phyloP scores from a whole-genome alignment of 2,797 vertebrate species.

The Sebastes umbrosus region DNA sequence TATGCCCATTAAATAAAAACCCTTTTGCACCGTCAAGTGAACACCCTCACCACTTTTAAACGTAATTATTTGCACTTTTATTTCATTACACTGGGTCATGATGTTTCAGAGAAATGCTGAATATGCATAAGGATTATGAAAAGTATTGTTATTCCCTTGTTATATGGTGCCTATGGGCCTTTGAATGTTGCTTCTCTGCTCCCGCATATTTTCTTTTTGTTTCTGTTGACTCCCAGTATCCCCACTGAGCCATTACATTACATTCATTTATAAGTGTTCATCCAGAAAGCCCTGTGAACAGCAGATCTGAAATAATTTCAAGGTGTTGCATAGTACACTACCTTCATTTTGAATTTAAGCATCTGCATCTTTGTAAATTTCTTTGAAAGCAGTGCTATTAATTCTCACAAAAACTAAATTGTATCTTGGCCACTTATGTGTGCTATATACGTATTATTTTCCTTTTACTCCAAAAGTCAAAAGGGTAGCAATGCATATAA shows the following conservation, averaged over 20 bases:
- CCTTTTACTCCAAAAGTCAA: neutral
- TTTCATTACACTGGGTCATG: neutral
- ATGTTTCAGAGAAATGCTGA: neutral
- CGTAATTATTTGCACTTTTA: neutral
- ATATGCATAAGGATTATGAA: neutral
- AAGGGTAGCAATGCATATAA: no score
- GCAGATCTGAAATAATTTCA: neutral
- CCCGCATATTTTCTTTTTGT: neutral
- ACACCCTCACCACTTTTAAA: neutral
- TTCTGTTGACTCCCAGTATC: neutral
- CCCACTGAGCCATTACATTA: neutral
- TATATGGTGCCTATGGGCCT: neutral
- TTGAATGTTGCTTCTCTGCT: neutral
- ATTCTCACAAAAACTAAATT: neutral
- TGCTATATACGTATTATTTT: neutral
- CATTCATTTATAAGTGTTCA: neutral
- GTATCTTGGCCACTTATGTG: neutral
- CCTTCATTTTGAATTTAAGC: neutral
- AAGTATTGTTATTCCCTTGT: neutral
- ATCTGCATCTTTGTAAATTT: neutral
- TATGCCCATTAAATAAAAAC: conserved; percentile 13
- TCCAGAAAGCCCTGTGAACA: neutral
- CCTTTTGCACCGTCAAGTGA: neutral
- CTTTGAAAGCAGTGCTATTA: neutral
- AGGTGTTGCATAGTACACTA: neutral